Evolutionary conservation across 2,888 invertebrate genomes (phyloP), one percentile per base, ranked within the genome.

Genomic region (Hydrotaea diabolus): DNA sequence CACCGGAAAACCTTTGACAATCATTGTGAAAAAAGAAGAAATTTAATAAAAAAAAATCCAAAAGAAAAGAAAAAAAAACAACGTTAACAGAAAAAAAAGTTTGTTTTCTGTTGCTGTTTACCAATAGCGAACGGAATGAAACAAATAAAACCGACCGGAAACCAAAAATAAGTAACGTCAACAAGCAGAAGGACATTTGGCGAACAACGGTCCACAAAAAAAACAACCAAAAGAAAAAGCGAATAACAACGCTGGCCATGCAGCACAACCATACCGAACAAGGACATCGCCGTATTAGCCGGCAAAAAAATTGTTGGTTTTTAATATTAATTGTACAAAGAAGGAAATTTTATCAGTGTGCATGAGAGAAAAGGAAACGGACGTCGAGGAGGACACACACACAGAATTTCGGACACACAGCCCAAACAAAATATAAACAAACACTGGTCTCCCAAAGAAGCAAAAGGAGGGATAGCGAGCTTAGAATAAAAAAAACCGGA

Each of bases 1-100:
- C 77, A 80, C 77, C 77, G 77, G 80, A 83, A 80, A 77, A 69
- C 69, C 83, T 83, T 83, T 83, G 80, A 80, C 80, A 80, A 77
- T 80, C 80, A 80, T 53, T 74, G 73, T 46, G 17, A 69, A 80
- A 26, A 77, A 80, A 75, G 55, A 74, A 80, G 55, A 74, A 80
- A 83, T 77, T 74, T 59, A 77, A 80, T 74, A 79, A 77, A 77
- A 66, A 62, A 43, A 36, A 46, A 46, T n/a, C 5, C 4, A 59
- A 81, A 36, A 39, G 1, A 73, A 19, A 17, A 26, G 23, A 26
- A 23, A 31, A 31, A 2, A 31, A 13, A 21, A 9, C 4, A 53
- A 53, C 13, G n/a, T n/a, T n/a, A n/a, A n/a, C n/a, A n/a, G n/a
- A 75, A 69, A 57, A 17, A 11, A 55, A 55, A 55, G 11, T 53